Base-by-base conservation (phyloP, 2,113 vertebrate genomes). In the Etia nguti region DNA sequence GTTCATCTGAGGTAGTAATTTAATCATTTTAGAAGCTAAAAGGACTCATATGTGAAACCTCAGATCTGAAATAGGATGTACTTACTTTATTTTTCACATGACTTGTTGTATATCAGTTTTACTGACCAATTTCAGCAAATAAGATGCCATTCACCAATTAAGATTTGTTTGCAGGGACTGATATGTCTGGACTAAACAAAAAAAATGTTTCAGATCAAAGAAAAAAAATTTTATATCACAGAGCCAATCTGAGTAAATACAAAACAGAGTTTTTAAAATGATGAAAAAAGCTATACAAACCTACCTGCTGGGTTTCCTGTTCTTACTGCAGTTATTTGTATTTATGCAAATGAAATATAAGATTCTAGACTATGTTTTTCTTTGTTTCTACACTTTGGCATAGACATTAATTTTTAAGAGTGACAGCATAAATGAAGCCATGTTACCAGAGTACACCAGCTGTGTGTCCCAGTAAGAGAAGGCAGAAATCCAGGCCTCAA, bases 401-500 rank as follows among this genome's bases (percentile, higher is more conserved):
- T 9, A 52, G 50, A 54, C 4, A 26, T 10, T 10, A 2, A n/a
- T 46, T 29, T 75, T 12, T n/a, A 70, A 50, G 31, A n/a, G 24
- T 60, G n/a, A 43, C 26, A 36, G 60, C 29, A 9, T 7, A 9
- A 11, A 38, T 13, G 34, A 46, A 59, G 16, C 2, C 10, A 11
- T 52, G 54, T 93, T 50, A 99, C 99, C 99, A 89, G 99, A 98
- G 82, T 98, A 99, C 56, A 99, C 83, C 0, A 97, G 31, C 34
- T 97, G 96, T 0, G 96, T 97, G 92, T 98, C 97, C 99, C 99
- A 99, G 94, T 98, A 98, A 91, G 98, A 97, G 92, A 99, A 99
- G 41, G 98, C 98, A 13, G 98, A 96, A 41, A 98, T 96, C 99
- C 99, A 99, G 82, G 99, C 98, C 91, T 99, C 98, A 50, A 97